Percentiles rank a stretch among this genome's conserved stretches.
Conservation (phyloP, 2,113 vertebrate species). For the Ictidomys tridecemlineatus region DNA sequence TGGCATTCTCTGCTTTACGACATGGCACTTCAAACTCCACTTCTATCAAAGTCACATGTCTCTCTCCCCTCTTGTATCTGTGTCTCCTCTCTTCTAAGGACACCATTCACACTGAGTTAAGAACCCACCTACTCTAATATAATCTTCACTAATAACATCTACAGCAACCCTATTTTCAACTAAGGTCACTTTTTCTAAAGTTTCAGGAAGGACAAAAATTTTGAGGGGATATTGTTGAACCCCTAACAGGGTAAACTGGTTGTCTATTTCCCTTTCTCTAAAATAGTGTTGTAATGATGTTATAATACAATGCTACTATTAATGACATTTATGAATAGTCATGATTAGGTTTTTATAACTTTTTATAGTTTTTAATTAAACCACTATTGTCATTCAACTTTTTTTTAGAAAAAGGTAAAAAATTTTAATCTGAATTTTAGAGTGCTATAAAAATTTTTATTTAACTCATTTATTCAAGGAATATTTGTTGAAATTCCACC, state of each 20-base stretch:
- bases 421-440: constrained; percentile 19
- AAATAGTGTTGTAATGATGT: not conserved
- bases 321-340: constrained; percentile 10
- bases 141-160: not conserved
- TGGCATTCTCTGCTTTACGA: not conserved
- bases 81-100: not conserved
- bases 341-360: not conserved
- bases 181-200: not conserved
- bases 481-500: not conserved
- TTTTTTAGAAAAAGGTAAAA: not conserved
- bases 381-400: not conserved
- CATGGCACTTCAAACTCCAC: not conserved
- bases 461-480: not conserved
- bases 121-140: not conserved
- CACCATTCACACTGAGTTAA: not conserved
- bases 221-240: not conserved
- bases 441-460: not conserved
- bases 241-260: not conserved
- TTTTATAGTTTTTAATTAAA: constrained; percentile 41
- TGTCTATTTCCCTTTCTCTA: not conserved
- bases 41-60: not conserved
- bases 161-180: not conserved
- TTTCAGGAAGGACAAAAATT: not conserved
- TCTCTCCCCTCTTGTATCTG: not conserved
- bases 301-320: not conserved